Evolutionary conservation across 2,113 vertebrate species (phyloP).

Genomic region (Cynocephalus volans): DNA sequence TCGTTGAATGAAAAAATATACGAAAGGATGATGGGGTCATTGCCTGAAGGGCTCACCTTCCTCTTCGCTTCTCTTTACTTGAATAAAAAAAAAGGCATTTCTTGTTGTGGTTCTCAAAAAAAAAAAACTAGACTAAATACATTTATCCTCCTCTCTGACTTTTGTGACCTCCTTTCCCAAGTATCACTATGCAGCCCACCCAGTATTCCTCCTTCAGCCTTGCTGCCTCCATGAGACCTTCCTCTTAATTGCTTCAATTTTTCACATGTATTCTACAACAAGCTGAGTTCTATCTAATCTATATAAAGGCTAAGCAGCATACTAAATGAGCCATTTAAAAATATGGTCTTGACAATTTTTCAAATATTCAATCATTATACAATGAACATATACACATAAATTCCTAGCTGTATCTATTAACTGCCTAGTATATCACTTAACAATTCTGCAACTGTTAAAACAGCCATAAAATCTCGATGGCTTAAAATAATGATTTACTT

Average conservation of each 20-base stretch:
- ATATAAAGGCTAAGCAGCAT: not conserved
- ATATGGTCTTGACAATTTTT: not conserved
- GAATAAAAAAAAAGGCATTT: not conserved
- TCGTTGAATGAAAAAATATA: not conserved
- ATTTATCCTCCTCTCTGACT: not conserved
- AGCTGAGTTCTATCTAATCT: not conserved
- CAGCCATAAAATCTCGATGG: not conserved
- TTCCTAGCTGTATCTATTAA: not conserved
- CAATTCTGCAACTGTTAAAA: conserved; percentile 17
- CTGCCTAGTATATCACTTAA: conserved; percentile 15
- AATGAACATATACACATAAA: conserved; percentile 32
- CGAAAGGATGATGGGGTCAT: not conserved
- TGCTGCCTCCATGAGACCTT: not conserved
- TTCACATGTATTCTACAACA: not conserved
- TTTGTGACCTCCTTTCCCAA: not conserved
- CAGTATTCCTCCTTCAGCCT: not conserved
- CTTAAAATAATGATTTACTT: conserved; percentile 41
- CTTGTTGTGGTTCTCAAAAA: not conserved
- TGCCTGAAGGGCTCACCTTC: not conserved
- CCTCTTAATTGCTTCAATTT: not conserved
- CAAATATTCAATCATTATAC: conserved; percentile 33
- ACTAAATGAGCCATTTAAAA: conserved; percentile 1
- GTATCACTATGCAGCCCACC: not conserved
- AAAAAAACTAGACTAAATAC: not conserved
- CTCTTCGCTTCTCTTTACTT: not conserved